Evolutionary conservation across 2,888 invertebrate genomes (phyloP).

Genomic region (Diaprepes abbreviatus): DNA sequence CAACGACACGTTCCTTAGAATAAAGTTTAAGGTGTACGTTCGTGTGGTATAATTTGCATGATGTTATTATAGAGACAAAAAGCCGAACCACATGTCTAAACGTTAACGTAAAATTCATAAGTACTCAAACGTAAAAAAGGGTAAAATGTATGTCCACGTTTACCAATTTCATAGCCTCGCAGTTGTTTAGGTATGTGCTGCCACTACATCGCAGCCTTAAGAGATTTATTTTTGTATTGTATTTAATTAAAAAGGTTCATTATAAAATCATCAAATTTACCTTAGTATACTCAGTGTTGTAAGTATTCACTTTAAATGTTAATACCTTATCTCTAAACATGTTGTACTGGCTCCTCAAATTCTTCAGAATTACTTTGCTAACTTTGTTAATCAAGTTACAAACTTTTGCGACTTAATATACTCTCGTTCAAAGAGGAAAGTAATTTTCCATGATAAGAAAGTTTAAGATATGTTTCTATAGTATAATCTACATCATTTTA

Average conservation of each 20-base stretch:
- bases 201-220: no score
- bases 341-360: background rate
- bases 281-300: no score
- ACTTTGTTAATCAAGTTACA: background rate
- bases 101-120: no score
- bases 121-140: no score
- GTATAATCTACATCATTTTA: background rate
- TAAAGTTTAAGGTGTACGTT: constrained; percentile 2
- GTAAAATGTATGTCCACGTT: no score
- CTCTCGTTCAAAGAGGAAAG: constrained; percentile 9
- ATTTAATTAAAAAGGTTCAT: no score
- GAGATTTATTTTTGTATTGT: no score
- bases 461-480: background rate
- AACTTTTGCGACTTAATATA: background rate
- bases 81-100: no score
- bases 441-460: constrained; percentile 3
- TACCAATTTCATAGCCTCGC: no score
- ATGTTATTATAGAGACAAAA: no score
- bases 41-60: background rate
- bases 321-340: background rate
- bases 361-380: background rate
- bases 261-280: no score
- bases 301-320: background rate
- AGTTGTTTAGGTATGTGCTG: no score
- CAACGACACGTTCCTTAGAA: constrained; percentile 10